Base-by-base conservation (phyloP, 2,113 vertebrate species). In the Alces alces region DNA sequence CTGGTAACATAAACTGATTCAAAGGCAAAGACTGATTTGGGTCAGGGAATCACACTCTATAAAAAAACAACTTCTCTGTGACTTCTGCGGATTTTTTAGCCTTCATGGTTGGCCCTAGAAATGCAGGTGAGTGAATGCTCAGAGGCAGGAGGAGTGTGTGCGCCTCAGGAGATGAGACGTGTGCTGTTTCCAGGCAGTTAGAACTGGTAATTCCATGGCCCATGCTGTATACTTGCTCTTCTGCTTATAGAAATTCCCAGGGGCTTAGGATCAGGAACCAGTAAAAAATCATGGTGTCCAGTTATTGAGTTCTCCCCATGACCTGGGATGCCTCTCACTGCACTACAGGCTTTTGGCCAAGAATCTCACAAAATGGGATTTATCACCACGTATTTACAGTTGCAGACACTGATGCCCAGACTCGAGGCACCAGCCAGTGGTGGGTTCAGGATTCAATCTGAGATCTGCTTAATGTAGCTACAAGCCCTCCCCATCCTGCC, bases 1-100 rank as follows among this genome's bases (percentile, higher is more conserved):
- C 93, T 96, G 97, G 93, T 96, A 99, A 97, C 97, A 98, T 95
- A 98, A 98, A 99, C 98, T 98, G 97, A 98, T 98, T 99, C 98
- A 98, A 98, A 99, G 97, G 98, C 97, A 98, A 98, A 98, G 97
- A 98, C 98, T 98, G 97, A 98, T 99, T 98, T 98, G 98, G 98
- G 98, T 98, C 97, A 99, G 97, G 91, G 96, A 98, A 98, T 97
- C 94, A 70, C 86, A 97, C 92, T 98, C 96, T 83, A 88, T 96
- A 91, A 98, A 96, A 95, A 88, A 98, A 87, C 89, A 93, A 98
- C 92, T 98, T 98, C 93, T 95, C 96, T 92, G 55, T 98, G 97
- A 98, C 97, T 99, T 98, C 70, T 93, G 89, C 97, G 96, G 80
- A 86, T 96, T 97, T 86, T 97, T 98, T 97, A 95, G 47, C 89